Percentiles rank a stretch among this genome's conserved stretches.
These are phyloP conservation scores for Scarus forsteni DNA, from an alignment of 2,797 vertebrate species.

Conservation along the genomic window DNA sequence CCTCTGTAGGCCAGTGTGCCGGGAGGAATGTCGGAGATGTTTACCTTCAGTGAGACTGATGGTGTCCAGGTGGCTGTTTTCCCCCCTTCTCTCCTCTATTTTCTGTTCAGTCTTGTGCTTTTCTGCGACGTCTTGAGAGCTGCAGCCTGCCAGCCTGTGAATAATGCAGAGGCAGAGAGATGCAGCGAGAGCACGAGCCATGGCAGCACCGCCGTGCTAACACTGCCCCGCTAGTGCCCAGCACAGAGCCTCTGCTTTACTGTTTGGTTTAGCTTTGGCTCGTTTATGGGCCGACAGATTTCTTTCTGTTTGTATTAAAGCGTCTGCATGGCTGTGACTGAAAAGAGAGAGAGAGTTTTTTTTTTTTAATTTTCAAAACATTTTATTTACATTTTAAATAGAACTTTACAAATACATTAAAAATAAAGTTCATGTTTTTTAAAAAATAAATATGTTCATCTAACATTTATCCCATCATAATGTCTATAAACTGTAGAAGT, in stretches of 20 bases:
- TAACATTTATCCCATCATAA: no score
- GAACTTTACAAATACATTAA: no score
- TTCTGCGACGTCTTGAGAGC: constrained; percentile 58
- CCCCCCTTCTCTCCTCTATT: constrained; percentile 23
- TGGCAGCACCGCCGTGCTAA: constrained; percentile 1
- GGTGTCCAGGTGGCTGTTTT: constrained; percentile 93
- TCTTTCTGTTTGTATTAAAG: constrained; percentile 35
- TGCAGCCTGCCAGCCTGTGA: constrained; percentile 30
- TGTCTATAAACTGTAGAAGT: no score
- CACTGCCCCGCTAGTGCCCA: background rate
- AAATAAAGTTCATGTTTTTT: no score
- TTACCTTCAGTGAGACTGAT: constrained; percentile 97
- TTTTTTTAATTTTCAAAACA: no score
- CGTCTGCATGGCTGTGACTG: constrained; percentile 48
- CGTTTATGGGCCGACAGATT: constrained; percentile 2
- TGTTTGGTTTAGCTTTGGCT: constrained; percentile 14
- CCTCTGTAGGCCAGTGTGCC: constrained; percentile 93
- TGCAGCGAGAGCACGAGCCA: background rate
- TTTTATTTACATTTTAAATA: no score
- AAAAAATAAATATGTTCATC: no score
- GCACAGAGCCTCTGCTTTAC: background rate
- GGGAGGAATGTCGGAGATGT: constrained; percentile 96
- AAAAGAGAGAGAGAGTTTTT: constrained; percentile 58
- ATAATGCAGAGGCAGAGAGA: constrained; percentile 26
- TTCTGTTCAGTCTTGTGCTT: constrained; percentile 66